Conservation (phyloP, 2,797 vertebrate species). For the Macroramphosus scolopax region DNA sequence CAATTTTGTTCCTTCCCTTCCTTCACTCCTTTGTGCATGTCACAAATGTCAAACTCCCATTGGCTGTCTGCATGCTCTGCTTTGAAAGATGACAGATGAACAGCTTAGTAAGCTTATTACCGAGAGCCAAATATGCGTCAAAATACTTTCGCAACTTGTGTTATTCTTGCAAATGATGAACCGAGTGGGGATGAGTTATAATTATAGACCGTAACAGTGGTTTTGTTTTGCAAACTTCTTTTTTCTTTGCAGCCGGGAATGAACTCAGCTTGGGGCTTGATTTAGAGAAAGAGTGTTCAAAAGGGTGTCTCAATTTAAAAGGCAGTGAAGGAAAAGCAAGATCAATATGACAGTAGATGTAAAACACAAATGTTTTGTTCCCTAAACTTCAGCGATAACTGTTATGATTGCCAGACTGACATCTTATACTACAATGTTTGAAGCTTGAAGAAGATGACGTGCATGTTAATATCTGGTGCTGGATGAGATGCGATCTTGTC, state of each 20-base stretch:
- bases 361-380: background rate
- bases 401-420: too few relatives aligned
- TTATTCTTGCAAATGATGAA: too few relatives aligned
- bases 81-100: background rate
- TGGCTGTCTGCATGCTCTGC: background rate
- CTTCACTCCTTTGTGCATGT: slow-evolving; percentile 6
- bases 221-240: too few relatives aligned
- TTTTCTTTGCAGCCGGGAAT: background rate
- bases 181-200: too few relatives aligned
- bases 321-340: background rate
- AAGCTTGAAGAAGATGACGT: slow-evolving; percentile 8
- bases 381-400: too few relatives aligned
- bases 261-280: too few relatives aligned
- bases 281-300: too few relatives aligned
- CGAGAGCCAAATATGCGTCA: too few relatives aligned
- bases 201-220: too few relatives aligned
- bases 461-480: background rate
- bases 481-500: background rate
- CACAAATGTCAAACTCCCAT: slow-evolving; percentile 9
- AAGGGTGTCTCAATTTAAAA: too few relatives aligned
- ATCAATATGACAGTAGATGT: background rate
- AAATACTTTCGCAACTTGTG: too few relatives aligned
- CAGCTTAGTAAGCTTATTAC: background rate
- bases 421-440: too few relatives aligned
- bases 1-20: slow-evolving; percentile 19